Evolutionary conservation across 1,140 invertebrate genomes (phyloP).

Genomic region (Camponotus pennsylvanicus): DNA sequence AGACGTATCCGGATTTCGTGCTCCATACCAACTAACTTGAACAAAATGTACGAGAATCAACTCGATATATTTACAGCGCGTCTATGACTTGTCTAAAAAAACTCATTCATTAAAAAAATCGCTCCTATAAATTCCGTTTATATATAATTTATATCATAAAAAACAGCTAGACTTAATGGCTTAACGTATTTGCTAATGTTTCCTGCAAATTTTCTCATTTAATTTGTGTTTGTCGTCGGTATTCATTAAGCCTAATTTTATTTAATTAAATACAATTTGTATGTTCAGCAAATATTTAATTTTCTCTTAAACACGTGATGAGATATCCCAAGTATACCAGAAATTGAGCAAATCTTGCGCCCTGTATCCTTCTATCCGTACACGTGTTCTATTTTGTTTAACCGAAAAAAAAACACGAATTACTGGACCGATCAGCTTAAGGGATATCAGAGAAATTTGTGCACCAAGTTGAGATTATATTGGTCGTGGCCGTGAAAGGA

Average conservation of each 20-base stretch:
- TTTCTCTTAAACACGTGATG: background rate
- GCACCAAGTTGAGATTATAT: conserved; percentile 63
- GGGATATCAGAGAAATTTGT: conserved; percentile 47
- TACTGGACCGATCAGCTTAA: conserved; percentile 11
- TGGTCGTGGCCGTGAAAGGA: conserved; percentile 6
- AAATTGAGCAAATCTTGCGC: background rate
- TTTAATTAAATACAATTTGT: background rate
- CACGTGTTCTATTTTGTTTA: conserved; percentile 21
- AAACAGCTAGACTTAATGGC: background rate
- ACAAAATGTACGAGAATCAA: conserved; percentile 49
- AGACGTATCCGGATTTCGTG: conserved; percentile 63
- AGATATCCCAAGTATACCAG: background rate
- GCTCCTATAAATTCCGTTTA: background rate
- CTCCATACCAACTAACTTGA: conserved; percentile 68
- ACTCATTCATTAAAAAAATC: conserved; percentile 10
- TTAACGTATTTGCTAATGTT: background rate
- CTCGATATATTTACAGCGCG: conserved; percentile 43
- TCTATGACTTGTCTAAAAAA: conserved; percentile 9
- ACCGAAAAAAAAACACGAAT: background rate
- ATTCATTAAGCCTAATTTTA: background rate
- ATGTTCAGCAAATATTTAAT: background rate
- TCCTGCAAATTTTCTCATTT: background rate
- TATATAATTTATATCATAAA: background rate
- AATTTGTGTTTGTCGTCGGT: background rate
- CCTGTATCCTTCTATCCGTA: background rate